These are phyloP conservation scores for Cheilosia vulpina DNA, from an alignment of 2,888 invertebrate genomes.

Conservation along the genomic window DNA sequence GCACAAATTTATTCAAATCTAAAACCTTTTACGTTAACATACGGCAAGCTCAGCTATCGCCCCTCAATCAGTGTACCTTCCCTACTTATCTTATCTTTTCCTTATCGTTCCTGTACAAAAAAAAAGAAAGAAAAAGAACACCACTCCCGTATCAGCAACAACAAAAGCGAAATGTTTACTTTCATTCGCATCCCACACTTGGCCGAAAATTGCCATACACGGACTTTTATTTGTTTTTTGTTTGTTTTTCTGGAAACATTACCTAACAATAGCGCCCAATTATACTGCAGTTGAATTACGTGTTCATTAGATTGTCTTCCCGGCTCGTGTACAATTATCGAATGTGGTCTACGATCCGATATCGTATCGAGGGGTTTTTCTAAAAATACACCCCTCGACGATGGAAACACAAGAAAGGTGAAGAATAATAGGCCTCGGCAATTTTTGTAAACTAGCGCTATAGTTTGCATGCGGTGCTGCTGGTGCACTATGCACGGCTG, in stretches of 20 bases:
- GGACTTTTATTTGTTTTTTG: background rate
- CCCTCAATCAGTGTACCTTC: slow-evolving; percentile 1
- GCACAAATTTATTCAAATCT: slow-evolving; percentile 12
- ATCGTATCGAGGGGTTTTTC: slow-evolving; percentile 27
- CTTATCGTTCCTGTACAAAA: slow-evolving; percentile 26
- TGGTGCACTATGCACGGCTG: slow-evolving; percentile 61
- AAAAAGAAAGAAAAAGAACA: background rate
- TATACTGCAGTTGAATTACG: slow-evolving; percentile 24
- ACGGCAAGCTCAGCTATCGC: slow-evolving; percentile 2
- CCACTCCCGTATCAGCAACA: slow-evolving; percentile 12
- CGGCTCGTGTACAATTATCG: slow-evolving; percentile 3
- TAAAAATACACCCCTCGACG: slow-evolving; percentile 21
- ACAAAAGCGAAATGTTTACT: background rate
- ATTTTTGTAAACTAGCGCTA: slow-evolving; percentile 39
- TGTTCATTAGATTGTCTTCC: slow-evolving; percentile 28
- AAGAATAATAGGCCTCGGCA: slow-evolving; percentile 45
- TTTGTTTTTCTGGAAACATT: slow-evolving; percentile 11
- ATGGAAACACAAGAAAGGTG: background rate
- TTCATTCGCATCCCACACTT: background rate
- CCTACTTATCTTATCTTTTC: slow-evolving; percentile 20
- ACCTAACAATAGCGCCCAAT: slow-evolving; percentile 5
- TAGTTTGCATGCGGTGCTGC: background rate
- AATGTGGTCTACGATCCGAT: slow-evolving; percentile 14
- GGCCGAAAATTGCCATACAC: slow-evolving; percentile 20
- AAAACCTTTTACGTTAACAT: background rate